These are phyloP conservation scores for Cacoxenus indagator DNA, from an alignment of 2,888 invertebrate species.

Conservation along the genomic window DNA sequence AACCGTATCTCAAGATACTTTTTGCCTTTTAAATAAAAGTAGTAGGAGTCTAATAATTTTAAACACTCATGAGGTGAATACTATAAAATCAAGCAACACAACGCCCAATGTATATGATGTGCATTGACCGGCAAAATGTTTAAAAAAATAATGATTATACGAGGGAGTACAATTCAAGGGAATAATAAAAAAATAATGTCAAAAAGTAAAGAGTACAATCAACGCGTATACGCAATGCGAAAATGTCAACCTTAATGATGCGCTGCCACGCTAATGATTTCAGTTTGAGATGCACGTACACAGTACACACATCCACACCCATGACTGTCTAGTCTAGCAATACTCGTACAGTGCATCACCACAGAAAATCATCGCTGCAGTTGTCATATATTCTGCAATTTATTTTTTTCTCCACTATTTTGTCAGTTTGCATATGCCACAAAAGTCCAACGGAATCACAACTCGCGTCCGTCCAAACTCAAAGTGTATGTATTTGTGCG, in stretches of 20 bases:
- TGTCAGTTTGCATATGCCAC: slow-evolving; percentile 52
- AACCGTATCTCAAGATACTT: too few species aligned
- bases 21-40: too few species aligned
- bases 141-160: slow-evolving; percentile 13
- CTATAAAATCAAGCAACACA: slow-evolving; percentile 42
- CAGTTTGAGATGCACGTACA: not conserved
- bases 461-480: too few species aligned
- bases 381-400: slow-evolving; percentile 1
- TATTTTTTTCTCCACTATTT: slow-evolving; percentile 41
- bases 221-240: slow-evolving; percentile 1
- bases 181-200: not conserved
- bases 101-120: slow-evolving; percentile 15
- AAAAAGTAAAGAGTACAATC: not conserved
- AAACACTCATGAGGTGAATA: too few species aligned
- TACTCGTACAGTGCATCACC: not conserved
- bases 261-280: slow-evolving; percentile 2
- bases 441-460: slow-evolving; percentile 34
- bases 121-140: slow-evolving; percentile 10
- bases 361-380: not conserved
- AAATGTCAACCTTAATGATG: slow-evolving; percentile 19
- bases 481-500: not conserved
- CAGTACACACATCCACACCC: not conserved
- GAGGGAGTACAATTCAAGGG: not conserved
- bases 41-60: too few species aligned
- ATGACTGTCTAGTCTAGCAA: not conserved